These are phyloP conservation scores for Cyanocitta stelleri DNA, from an alignment of 2,113 vertebrate genomes.

Conservation along the genomic window DNA sequence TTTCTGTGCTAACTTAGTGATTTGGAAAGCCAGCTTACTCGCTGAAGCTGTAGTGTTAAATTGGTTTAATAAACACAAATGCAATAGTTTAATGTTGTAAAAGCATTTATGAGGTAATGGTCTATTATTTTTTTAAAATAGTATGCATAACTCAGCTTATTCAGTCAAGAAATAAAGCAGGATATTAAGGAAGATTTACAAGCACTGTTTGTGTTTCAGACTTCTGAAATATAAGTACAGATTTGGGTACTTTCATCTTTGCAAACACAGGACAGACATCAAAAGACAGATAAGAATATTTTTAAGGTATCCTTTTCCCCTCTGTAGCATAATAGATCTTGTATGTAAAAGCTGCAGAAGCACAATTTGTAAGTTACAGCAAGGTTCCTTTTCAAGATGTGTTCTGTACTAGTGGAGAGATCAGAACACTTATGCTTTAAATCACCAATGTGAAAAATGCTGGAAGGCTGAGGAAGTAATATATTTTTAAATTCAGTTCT, in stretches of 20 bases:
- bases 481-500: not conserved
- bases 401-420: not conserved
- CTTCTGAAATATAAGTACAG: not conserved
- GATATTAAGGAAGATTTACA: not conserved
- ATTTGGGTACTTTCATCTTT: not conserved
- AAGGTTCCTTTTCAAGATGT: not conserved
- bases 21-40: slow-evolving; percentile 6
- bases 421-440: not conserved
- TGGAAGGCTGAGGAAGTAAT: not conserved
- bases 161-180: not conserved
- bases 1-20: not conserved
- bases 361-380: not conserved
- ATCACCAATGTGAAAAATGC: not conserved
- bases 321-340: not conserved
- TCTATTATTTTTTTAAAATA: not conserved
- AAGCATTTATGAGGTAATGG: not conserved
- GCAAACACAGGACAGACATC: not conserved
- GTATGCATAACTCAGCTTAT: not conserved
- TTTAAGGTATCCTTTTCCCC: not conserved
- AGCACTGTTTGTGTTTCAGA: not conserved
- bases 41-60: slow-evolving; percentile 12
- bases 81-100: not conserved
- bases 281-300: not conserved
- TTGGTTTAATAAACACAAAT: slow-evolving; percentile 41
- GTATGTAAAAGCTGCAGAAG: not conserved